Conservation (phyloP, 2,113 vertebrate genomes). For the Lophura nycthemera region DNA sequence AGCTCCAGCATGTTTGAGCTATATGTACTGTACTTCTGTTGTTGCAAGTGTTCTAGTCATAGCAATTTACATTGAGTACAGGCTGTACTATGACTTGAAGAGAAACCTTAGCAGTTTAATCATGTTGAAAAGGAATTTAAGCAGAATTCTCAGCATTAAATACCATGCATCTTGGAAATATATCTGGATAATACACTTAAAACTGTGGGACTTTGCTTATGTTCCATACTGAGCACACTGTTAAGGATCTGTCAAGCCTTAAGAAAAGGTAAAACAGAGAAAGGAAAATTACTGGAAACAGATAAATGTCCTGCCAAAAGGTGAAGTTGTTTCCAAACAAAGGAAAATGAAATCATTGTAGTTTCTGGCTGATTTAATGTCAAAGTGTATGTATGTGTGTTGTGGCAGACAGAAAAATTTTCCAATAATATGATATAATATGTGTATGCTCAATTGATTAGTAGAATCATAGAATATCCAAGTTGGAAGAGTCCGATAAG, state of each 20-base stretch:
- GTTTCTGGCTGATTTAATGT: background rate
- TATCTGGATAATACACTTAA: background rate
- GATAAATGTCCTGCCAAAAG: background rate
- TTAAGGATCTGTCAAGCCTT: background rate
- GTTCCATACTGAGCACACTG: background rate
- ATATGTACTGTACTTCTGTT: background rate
- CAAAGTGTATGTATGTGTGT: background rate
- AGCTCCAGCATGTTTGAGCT: background rate
- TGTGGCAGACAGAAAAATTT: background rate
- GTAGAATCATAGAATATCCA: too few species aligned
- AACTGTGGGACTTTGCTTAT: background rate
- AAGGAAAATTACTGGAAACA: background rate
- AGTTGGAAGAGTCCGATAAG: too few species aligned
- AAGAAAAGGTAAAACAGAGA: background rate
- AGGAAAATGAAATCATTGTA: background rate
- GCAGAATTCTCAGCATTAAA: background rate
- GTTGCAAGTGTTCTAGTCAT: background rate
- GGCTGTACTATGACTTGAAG: background rate
- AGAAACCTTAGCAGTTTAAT: background rate
- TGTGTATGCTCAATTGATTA: too few species aligned
- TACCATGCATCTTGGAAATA: background rate
- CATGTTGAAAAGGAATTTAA: background rate
- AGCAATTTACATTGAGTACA: conserved; percentile 2
- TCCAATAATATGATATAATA: background rate
- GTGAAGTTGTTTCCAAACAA: background rate